Conservation (phyloP, 1,140 invertebrate species). For the Pseudomyrmex dendroicus region DNA sequence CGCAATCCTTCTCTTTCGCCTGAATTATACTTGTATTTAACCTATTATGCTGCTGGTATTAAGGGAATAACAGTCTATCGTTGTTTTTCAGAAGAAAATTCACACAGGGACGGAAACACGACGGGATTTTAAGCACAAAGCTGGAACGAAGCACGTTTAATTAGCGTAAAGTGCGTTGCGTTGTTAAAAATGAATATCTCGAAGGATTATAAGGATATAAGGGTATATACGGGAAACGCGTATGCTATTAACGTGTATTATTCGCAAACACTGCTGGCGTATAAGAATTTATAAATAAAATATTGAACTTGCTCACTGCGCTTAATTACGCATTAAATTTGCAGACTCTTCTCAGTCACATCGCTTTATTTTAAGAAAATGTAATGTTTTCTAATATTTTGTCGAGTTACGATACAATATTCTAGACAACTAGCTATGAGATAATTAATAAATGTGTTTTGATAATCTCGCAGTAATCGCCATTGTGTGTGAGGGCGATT, state of each 20-base stretch:
- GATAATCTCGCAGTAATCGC: too few relatives aligned
- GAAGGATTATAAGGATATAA: conserved; percentile 24
- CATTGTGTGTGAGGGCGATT: too few relatives aligned
- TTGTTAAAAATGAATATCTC: conserved; percentile 42
- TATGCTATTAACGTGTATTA: conserved; percentile 32
- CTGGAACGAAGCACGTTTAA: conserved; percentile 28
- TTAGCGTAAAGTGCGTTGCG: conserved; percentile 44
- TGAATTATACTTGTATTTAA: conserved; percentile 53
- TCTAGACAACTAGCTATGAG: too few relatives aligned
- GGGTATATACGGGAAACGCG: neutral
- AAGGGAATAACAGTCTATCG: conserved; percentile 41
- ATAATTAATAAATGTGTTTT: too few relatives aligned
- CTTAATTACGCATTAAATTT: neutral
- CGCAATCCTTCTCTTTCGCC: conserved; percentile 45
- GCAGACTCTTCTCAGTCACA: too few relatives aligned
- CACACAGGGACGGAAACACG: neutral
- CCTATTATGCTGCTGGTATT: conserved; percentile 49
- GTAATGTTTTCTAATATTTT: neutral
- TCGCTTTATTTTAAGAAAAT: too few relatives aligned
- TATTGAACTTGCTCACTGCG: conserved; percentile 3
- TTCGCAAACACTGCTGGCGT: neutral
- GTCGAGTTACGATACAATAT: too few relatives aligned
- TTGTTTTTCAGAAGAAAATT: conserved; percentile 45
- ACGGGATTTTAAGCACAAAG: conserved; percentile 52
- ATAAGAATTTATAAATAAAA: conserved; percentile 22